These are phyloP conservation scores for Natator depressus DNA, from an alignment of 2,113 vertebrate species.

Conservation along the genomic window DNA sequence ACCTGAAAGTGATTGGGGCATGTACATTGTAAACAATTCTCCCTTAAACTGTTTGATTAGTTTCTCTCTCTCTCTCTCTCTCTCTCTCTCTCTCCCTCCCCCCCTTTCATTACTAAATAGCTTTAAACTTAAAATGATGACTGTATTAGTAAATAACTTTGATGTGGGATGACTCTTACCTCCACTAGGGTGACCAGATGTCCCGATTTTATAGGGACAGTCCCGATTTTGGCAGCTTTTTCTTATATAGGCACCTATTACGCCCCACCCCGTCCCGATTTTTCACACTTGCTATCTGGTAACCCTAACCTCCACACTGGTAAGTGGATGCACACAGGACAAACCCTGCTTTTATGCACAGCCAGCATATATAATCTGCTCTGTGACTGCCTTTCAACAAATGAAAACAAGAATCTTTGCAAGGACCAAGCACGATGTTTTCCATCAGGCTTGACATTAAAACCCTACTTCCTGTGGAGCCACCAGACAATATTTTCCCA, in stretches of 20 bases:
- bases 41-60: slow-evolving; percentile 22
- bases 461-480: background rate
- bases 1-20: slow-evolving; percentile 43
- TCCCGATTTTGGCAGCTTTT: too few species aligned
- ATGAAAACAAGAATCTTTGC: background rate
- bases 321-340: background rate
- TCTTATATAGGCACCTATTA: too few species aligned
- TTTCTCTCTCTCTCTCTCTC: background rate
- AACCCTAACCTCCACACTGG: rapidly evolving
- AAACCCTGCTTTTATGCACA: background rate
- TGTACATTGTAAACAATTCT: background rate
- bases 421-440: background rate
- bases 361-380: background rate
- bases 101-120: slow-evolving; percentile 12
- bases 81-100: too few species aligned
- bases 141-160: slow-evolving; percentile 14
- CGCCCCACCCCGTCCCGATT: too few species aligned
- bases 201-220: too few species aligned
- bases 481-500: background rate
- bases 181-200: too few species aligned
- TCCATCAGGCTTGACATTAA: background rate
- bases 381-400: background rate
- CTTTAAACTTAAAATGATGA: background rate
- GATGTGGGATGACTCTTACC: background rate
- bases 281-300: too few species aligned